Evolutionary conservation across 2,113 vertebrate species (phyloP), one percentile per base, ranked within the genome.

Genomic region (Suncus etruscus): DNA sequence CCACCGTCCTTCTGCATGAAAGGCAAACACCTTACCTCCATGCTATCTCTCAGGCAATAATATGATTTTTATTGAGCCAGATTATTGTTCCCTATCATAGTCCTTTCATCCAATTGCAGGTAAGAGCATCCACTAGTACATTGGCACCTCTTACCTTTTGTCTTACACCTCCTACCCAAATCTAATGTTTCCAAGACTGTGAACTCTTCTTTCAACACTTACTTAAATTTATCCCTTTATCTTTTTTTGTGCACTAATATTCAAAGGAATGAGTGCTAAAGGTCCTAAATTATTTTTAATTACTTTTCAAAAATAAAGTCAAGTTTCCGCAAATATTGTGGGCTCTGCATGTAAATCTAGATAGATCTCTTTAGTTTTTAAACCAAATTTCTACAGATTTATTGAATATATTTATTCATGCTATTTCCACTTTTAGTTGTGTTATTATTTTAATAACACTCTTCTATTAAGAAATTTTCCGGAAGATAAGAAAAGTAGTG

Each of bases 31-130:
- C 12, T 8, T 51, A 8, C 50, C 50, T 12, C 8, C 50, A 12
- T 51, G 50, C 50, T 51, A 51, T 8, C 16, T 8, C 61, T 54
- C 68, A 15, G 25, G 9, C 8, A 48, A 4, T 39, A 48, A 80
- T n/a, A 1, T 6, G 24, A 51, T 47, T 80, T 76, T 58, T 47
- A n/a, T 1, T n/a, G 51, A 24, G 29, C 27, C 9, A 65, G 32
- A 80, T 27, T 65, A 2, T 29, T 1, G 4, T 9, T 75, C 15
- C 11, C 27, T 14, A 1, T 58, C 16, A 61, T 20, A 20, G 54
- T 3, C 2, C 11, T 1, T 31, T 32, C 3, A 11, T 24, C 24
- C 31, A 3, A 0, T 0, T 15, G 6, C 66, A 63, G 45, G 7
- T 0, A 2, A n/a, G 63, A 58, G 24, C 1, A 32, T 5, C 15